Conservation (phyloP, 2,797 vertebrate species). For the Setipinna tenuifilis region DNA sequence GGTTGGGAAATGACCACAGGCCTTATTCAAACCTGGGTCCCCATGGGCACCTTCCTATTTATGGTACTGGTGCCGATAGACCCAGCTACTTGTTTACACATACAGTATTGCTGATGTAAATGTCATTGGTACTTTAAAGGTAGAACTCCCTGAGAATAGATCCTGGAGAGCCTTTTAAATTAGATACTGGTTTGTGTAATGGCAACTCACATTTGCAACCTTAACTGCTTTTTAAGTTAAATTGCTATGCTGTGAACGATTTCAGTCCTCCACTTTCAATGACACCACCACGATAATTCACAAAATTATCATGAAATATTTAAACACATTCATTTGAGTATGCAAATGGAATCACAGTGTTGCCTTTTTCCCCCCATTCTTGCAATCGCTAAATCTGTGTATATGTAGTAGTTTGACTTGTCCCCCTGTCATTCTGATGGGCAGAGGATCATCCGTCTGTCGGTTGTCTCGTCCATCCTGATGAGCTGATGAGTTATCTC, state of each 20-base stretch:
- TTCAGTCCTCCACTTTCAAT: neutral
- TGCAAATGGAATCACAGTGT: neutral
- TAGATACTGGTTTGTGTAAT: neutral
- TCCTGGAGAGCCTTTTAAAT: neutral
- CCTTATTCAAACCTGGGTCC: no score
- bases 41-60: no score
- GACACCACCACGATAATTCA: neutral
- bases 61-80: no score
- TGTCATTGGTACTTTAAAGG: neutral
- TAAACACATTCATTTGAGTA: neutral
- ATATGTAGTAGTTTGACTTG: neutral
- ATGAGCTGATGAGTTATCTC: neutral
- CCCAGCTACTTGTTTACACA: neutral
- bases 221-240: conserved; percentile 1
- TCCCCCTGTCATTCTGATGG: neutral
- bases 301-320: conserved; percentile 10
- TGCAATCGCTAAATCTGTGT: neutral
- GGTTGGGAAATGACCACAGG: no score
- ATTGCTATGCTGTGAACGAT: neutral
- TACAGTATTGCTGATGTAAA: neutral
- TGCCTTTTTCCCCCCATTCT: neutral
- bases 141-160: neutral
- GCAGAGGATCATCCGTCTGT: neutral
- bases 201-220: no score
- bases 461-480: neutral